A percentile compares a stretch with the other conserved stretches of the same genome.
Conservation (phyloP, 2,797 vertebrate genomes). For the Urosaurus nigricauda region DNA sequence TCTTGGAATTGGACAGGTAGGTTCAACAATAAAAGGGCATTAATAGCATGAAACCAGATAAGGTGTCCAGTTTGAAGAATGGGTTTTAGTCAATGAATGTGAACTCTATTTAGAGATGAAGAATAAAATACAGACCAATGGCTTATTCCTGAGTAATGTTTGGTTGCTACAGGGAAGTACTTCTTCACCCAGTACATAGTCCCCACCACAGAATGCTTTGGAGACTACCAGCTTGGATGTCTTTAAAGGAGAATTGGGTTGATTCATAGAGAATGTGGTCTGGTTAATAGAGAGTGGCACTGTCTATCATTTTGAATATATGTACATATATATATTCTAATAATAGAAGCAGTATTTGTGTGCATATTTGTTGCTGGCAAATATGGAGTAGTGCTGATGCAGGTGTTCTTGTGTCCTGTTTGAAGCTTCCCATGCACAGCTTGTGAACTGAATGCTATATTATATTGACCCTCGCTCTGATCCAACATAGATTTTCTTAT, state of each 20-base stretch:
- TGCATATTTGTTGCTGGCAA: not conserved
- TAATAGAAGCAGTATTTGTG: not conserved
- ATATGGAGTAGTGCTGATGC: not conserved
- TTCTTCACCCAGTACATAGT: not conserved
- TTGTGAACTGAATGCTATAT: not conserved
- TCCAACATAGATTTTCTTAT: not conserved
- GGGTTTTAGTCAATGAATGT: not conserved
- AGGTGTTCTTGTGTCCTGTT: not conserved
- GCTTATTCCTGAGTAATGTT: not conserved
- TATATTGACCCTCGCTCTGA: not conserved
- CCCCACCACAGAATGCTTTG: not conserved
- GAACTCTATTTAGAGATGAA: not conserved
- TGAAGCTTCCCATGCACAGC: not conserved
- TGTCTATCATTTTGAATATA: not conserved
- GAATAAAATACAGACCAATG: not conserved
- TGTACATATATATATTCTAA: not conserved
- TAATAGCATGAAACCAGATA: conserved; percentile 24
- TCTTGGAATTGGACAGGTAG: conserved; percentile 85
- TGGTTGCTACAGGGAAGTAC: not conserved
- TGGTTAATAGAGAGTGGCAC: not conserved
- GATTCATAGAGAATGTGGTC: not conserved
- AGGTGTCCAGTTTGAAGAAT: not conserved
- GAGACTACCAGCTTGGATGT: not conserved
- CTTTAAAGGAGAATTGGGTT: not conserved
- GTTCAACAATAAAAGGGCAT: conserved; percentile 56